Conservation (phyloP, 2,888 invertebrate species). For the Eumerus sabulonum region DNA sequence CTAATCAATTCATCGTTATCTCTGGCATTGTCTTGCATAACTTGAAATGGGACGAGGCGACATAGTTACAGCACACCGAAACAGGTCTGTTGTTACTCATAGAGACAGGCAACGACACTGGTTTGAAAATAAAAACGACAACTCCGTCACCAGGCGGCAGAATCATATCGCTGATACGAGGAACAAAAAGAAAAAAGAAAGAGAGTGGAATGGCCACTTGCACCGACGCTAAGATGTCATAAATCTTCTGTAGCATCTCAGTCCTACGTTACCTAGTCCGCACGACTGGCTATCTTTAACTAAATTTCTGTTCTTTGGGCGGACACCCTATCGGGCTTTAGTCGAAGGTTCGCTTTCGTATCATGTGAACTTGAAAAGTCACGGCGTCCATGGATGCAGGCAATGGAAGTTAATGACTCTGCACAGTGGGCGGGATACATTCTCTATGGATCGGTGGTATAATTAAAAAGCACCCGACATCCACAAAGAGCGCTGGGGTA, state of each 20-base stretch:
- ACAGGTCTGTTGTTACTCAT: conserved; percentile 13
- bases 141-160: conserved; percentile 14
- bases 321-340: conserved; percentile 31
- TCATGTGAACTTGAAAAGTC: conserved; percentile 59
- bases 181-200: neutral
- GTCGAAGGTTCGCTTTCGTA: conserved; percentile 15
- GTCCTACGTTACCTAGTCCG: conserved; percentile 10
- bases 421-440: conserved; percentile 32
- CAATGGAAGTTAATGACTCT: conserved; percentile 43
- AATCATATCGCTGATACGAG: neutral
- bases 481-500: too few relatives aligned
- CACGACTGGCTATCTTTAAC: conserved; percentile 38
- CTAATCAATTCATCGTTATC: conserved; percentile 32
- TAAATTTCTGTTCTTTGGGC: conserved; percentile 29
- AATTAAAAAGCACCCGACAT: conserved; percentile 56
- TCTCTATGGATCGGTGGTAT: conserved; percentile 41
- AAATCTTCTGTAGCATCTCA: conserved; percentile 39
- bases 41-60: neutral
- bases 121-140: conserved; percentile 19
- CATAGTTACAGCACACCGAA: neutral
- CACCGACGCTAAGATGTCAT: conserved; percentile 40
- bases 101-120: neutral
- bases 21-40: conserved; percentile 25
- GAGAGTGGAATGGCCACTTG: conserved; percentile 14
- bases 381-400: conserved; percentile 26